Conservation (phyloP, 1,140 invertebrate genomes). For the Camponotus vicinus region DNA sequence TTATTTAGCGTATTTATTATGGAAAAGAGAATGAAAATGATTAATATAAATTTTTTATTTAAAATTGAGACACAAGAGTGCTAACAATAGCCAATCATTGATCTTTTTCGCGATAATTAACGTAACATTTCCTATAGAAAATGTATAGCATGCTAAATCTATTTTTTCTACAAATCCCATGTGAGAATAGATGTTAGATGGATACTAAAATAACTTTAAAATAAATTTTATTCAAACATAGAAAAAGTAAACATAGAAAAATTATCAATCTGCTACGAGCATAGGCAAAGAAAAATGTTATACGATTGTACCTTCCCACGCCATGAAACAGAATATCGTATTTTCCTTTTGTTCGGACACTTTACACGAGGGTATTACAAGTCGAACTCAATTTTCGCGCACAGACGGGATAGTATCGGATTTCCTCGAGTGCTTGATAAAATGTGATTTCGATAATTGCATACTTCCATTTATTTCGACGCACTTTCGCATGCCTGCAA, state of each 20-base stretch:
- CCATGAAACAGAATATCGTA: constrained; percentile 65
- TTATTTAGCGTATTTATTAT: no score
- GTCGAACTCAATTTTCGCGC: constrained; percentile 35
- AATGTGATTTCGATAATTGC: constrained; percentile 67
- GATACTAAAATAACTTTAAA: background rate
- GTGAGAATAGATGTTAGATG: background rate
- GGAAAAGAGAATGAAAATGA: no score
- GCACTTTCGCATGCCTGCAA: background rate
- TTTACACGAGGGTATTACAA: background rate
- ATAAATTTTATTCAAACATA: no score
- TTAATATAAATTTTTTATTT: no score
- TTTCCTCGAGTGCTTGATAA: constrained; percentile 45
- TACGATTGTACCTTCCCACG: constrained; percentile 16
- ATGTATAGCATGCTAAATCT: no score
- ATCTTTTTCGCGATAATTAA: no score
- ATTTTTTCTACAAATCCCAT: no score
- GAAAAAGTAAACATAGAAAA: background rate
- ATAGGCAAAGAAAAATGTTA: constrained; percentile 21
- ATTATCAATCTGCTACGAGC: background rate
- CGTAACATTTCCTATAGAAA: no score
- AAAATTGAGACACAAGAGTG: no score
- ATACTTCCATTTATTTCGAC: constrained; percentile 8
- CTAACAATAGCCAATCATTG: no score
- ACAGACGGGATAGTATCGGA: constrained; percentile 23
- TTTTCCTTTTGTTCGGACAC: constrained; percentile 52